Conservation (phyloP, 2,797 vertebrate genomes). For the Artibeus jamaicensis region DNA sequence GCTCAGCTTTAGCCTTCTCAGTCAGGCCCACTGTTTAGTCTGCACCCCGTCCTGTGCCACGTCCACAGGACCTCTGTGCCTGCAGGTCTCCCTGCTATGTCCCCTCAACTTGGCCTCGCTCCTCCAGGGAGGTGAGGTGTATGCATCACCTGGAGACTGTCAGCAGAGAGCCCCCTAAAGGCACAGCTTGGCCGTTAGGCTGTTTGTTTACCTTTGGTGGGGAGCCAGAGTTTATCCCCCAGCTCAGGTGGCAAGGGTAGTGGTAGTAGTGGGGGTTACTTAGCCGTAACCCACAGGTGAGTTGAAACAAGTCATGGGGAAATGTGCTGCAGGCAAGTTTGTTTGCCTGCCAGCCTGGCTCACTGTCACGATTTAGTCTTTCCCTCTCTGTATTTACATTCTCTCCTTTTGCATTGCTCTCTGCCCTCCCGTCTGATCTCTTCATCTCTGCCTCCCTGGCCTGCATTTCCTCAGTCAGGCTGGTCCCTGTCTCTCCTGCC, state of each 20-base stretch:
- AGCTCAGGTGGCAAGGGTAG: not conserved
- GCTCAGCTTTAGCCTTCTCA: not conserved
- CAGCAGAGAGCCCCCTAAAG: conserved; percentile 33
- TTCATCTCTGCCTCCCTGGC: not conserved
- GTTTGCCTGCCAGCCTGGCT: not conserved
- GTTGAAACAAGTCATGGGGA: not conserved
- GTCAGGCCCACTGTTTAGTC: not conserved
- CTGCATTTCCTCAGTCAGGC: conserved; percentile 1
- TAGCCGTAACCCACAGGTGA: not conserved
- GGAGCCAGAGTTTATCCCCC: not conserved
- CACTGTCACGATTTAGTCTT: not conserved
- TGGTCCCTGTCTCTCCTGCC: not conserved
- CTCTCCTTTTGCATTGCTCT: not conserved
- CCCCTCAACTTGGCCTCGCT: not conserved
- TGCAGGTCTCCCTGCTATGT: not conserved
- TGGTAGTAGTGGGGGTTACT: not conserved
- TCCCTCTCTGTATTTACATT: not conserved
- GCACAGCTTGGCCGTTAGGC: not conserved
- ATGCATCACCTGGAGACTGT: not conserved
- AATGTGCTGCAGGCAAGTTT: not conserved
- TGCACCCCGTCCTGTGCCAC: not conserved
- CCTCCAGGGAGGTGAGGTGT: conserved; percentile 1
- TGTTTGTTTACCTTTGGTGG: not conserved
- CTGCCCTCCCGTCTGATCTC: not conserved
- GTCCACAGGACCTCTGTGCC: not conserved